Evolutionary conservation across 1,140 invertebrate genomes (phyloP), one percentile per base, ranked within the genome.

Genomic region (Eulimnadia texana): DNA sequence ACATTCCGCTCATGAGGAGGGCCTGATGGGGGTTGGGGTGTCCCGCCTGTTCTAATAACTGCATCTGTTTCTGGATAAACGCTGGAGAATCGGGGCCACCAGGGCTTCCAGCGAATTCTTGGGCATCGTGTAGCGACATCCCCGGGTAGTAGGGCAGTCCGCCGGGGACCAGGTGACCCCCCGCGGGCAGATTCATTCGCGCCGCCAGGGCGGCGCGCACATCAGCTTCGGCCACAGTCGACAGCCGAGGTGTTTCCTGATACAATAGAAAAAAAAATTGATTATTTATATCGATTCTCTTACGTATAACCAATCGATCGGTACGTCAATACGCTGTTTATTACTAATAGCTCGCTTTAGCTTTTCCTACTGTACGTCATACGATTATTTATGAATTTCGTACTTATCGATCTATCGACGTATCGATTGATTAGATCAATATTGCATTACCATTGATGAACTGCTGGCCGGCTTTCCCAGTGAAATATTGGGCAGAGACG

Each of bases 401-500:
- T n/a, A n/a, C n/a, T n/a, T n/a, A 42, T 42, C 33, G 20, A 28
- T 42, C 33, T 42, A 42, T 42, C 33, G 33, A 42, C 16, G 6
- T 42, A 42, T 19, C 10, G 1, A 60, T 25, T 20, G 3, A 25
- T 42, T 16, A n/a, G n/a, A n/a, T n/a, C n/a, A n/a, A n/a, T n/a
- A n/a, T n/a, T n/a, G n/a, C n/a, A n/a, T 57, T 16, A 57, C 55
- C 16, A 33, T 27, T 1, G 55, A 27, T 3, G 24, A 24, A 61
- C 28, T 47, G 47, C 29, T 61, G 24, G 71, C 71, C 63, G 90
- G 89, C 70, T 87, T 78, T 47, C 90, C 92, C 63, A 96, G 76
- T 47, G 91, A 93, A 68, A 97, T 96, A 76, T 96, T 96, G 63
- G 93, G 92, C 83, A 96, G 84, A 66, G 92, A 95, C 42, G 93